Evolutionary conservation across 2,888 invertebrate species (phyloP).

Genomic region (Amphiduros pacificus): DNA sequence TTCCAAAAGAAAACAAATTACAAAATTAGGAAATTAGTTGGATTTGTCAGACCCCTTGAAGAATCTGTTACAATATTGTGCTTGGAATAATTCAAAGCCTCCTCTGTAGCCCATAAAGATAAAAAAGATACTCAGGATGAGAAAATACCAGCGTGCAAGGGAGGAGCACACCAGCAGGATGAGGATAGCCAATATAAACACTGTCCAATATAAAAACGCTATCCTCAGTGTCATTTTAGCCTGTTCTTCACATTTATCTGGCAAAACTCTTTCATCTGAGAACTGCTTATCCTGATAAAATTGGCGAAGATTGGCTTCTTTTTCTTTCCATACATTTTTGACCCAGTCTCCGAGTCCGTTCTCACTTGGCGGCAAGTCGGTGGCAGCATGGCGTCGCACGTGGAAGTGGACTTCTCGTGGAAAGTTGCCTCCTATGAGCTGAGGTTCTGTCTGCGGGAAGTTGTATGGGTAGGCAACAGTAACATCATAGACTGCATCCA

Average conservation of each 20-base stretch:
- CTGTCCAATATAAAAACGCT: not conserved
- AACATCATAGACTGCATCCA: constrained; percentile 81
- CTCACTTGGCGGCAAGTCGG: constrained; percentile 33
- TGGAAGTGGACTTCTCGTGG: constrained; percentile 78
- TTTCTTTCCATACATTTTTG: constrained; percentile 53
- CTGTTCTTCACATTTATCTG: not conserved
- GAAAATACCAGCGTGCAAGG: constrained; percentile 2
- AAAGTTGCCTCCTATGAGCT: constrained; percentile 71
- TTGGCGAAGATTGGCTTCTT: constrained; percentile 52
- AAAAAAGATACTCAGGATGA: constrained; percentile 6
- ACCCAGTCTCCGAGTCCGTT: constrained; percentile 52
- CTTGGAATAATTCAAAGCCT: constrained; percentile 15
- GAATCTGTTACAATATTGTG: constrained; percentile 1
- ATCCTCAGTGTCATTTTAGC: not conserved
- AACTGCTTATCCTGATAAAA: constrained; percentile 32
- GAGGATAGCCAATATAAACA: not conserved
- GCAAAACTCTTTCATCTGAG: not conserved
- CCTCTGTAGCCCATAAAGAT: constrained; percentile 4
- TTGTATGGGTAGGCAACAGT: constrained; percentile 81
- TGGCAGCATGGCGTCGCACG: constrained; percentile 63
- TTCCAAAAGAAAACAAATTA: too few species aligned
- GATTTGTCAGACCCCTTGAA: too few species aligned
- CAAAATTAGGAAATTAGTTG: too few species aligned
- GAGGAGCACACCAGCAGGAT: not conserved
- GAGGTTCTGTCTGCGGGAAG: constrained; percentile 75